Conservation (phyloP, 35 echinoderm and acorn worm species). For the Antedon bifida region DNA sequence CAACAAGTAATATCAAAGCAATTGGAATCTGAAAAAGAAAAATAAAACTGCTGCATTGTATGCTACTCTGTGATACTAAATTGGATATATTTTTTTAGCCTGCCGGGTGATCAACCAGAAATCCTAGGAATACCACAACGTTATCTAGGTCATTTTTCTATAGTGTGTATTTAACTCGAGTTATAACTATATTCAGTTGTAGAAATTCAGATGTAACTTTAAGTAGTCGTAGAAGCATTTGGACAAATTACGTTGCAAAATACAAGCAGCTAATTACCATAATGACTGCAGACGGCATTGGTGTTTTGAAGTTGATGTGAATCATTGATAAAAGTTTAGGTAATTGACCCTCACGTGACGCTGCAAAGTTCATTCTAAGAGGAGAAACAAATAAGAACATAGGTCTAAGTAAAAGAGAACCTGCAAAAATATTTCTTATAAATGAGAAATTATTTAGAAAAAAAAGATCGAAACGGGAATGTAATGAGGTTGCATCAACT, state of each 20-base stretch:
- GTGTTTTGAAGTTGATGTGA: slow-evolving; percentile 64
- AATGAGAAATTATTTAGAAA: background rate
- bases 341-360: slow-evolving; percentile 59
- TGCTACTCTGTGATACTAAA: too few relatives aligned
- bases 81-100: too few relatives aligned
- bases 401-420: background rate
- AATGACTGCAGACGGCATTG: slow-evolving; percentile 47
- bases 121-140: too few relatives aligned
- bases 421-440: background rate
- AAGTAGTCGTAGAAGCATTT: too few relatives aligned
- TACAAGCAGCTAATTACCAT: slow-evolving; percentile 20
- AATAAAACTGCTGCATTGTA: background rate
- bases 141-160: too few relatives aligned
- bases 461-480: background rate
- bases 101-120: too few relatives aligned
- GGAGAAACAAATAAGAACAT: background rate
- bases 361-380: slow-evolving; percentile 43
- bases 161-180: too few relatives aligned
- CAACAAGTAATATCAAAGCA: slow-evolving; percentile 22
- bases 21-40: slow-evolving; percentile 18
- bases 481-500: background rate
- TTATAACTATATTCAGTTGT: too few relatives aligned
- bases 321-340: slow-evolving; percentile 68
- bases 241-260: too few relatives aligned
- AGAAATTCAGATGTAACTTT: too few relatives aligned